These are phyloP conservation scores for Fissipunctia ypsillon DNA, from an alignment of 2,888 invertebrate species.

Conservation along the genomic window DNA sequence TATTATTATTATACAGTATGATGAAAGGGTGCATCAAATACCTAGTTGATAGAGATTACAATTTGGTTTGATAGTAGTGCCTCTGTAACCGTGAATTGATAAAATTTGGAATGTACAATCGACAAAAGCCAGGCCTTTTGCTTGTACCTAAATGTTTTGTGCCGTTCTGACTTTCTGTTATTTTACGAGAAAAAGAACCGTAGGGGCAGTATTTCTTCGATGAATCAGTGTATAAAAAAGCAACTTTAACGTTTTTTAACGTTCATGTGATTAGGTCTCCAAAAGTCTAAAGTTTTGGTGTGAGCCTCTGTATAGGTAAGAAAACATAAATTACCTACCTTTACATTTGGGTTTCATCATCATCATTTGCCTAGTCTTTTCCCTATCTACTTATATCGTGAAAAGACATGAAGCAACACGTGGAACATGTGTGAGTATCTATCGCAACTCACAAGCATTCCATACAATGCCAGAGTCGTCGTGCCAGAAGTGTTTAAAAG, in stretches of 20 bases:
- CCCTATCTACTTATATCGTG: too few relatives aligned
- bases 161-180: too few relatives aligned
- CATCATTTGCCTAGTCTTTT: too few relatives aligned
- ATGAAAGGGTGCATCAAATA: neutral
- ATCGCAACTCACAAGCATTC: conserved; percentile 8
- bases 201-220: too few relatives aligned
- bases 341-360: too few relatives aligned
- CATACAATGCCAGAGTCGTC: conserved; percentile 1
- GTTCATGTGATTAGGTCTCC: neutral
- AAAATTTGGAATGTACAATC: neutral
- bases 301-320: neutral
- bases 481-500: conserved; percentile 45
- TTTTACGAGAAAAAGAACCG: too few relatives aligned
- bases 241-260: too few relatives aligned
- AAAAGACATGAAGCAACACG: neutral
- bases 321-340: neutral
- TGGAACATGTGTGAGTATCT: conserved; percentile 3
- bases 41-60: neutral
- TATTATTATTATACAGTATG: neutral
- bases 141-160: too few relatives aligned
- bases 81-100: neutral
- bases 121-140: too few relatives aligned
- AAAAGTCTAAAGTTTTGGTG: neutral
- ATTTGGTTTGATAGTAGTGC: neutral
- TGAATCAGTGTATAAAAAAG: too few relatives aligned